phyloP scores from a whole-genome alignment of 2,113 vertebrate species.

The Triplophysa dalaica region DNA sequence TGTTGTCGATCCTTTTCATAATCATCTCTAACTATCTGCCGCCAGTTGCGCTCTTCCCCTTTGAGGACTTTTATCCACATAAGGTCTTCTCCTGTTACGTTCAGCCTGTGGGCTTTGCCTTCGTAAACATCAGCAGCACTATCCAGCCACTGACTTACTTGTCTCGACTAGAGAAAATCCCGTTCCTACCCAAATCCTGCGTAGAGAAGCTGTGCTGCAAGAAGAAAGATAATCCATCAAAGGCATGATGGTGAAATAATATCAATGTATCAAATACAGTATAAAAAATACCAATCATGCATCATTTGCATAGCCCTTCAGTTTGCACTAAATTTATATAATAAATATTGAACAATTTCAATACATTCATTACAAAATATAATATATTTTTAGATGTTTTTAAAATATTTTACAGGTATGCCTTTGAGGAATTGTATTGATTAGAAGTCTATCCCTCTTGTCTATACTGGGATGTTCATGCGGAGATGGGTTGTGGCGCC shows the following conservation, averaged over 20 bases:
- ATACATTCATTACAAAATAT: no score
- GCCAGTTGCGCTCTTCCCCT: slow-evolving; percentile 72
- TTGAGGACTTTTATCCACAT: slow-evolving; percentile 67
- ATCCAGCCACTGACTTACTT: slow-evolving; percentile 75
- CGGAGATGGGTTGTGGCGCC: slow-evolving; percentile 52
- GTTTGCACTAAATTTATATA: no score
- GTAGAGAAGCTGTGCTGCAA: slow-evolving; percentile 54
- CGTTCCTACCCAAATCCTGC: slow-evolving; percentile 62
- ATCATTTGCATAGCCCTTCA: no score
- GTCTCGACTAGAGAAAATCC: slow-evolving; percentile 68
- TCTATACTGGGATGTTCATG: not conserved
- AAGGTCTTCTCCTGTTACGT: slow-evolving; percentile 72
- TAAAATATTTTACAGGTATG: no score
- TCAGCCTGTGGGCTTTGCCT: slow-evolving; percentile 70
- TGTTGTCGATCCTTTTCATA: slow-evolving; percentile 72
- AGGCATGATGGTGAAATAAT: slow-evolving; percentile 41
- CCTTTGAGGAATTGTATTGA: no score
- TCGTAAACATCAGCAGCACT: slow-evolving; percentile 77
- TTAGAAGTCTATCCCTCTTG: not conserved
- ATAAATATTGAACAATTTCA: no score
- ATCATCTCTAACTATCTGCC: slow-evolving; percentile 76
- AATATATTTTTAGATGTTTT: no score
- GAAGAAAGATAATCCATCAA: slow-evolving; percentile 1
- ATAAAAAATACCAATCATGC: not conserved
- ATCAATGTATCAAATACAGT: not conserved